A percentile compares a stretch with the other conserved stretches of the same genome.
phyloP scores from a whole-genome alignment of 2,113 vertebrate genomes.

The Stegostoma tigrinum region DNA sequence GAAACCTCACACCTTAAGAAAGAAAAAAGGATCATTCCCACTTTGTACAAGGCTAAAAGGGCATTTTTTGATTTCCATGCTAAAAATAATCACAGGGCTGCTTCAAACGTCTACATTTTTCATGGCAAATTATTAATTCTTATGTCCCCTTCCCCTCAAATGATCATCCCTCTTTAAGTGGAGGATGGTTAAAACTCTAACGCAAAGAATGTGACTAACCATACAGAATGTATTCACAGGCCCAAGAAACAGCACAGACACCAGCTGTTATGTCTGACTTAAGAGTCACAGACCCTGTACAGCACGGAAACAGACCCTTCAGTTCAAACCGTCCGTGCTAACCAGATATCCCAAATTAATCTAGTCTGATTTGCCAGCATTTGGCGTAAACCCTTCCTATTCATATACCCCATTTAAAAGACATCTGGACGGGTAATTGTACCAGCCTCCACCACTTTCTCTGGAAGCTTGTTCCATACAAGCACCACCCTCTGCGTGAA shows the following conservation, averaged over 20 bases:
- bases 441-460: too few relatives aligned
- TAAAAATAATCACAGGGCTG: background rate
- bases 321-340: too few relatives aligned
- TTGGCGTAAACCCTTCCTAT: too few relatives aligned
- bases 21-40: background rate
- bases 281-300: too few relatives aligned
- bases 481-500: too few relatives aligned
- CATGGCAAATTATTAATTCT: background rate
- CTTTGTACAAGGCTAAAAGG: background rate
- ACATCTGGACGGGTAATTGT: too few relatives aligned
- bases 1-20: background rate
- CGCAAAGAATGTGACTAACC: background rate
- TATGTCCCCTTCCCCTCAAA: background rate
- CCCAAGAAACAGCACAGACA: background rate
- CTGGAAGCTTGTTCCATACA: too few relatives aligned
- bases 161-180: background rate
- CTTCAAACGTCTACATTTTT: background rate
- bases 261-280: too few relatives aligned
- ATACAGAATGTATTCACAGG: background rate
- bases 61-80: background rate
- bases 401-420: too few relatives aligned
- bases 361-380: too few relatives aligned
- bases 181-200: background rate
- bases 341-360: too few relatives aligned
- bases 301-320: too few relatives aligned